These are phyloP conservation scores for Acromyrmex heyeri DNA, from an alignment of 1,140 invertebrate genomes.

Conservation along the genomic window DNA sequence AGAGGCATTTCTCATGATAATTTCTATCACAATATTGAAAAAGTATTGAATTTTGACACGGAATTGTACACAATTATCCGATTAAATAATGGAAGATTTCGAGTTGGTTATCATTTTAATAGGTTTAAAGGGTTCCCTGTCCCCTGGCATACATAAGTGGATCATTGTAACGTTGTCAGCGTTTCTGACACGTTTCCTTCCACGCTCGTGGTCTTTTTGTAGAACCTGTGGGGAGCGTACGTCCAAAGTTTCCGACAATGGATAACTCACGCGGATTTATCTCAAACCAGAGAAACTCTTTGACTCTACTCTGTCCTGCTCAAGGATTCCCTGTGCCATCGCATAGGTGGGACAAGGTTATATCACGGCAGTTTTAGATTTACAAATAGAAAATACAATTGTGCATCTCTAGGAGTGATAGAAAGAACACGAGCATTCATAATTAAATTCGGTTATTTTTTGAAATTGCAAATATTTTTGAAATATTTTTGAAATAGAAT, in stretches of 20 bases:
- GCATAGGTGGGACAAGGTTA: constrained; percentile 87
- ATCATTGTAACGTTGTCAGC: not conserved
- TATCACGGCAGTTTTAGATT: constrained; percentile 41
- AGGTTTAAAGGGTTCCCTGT: constrained; percentile 87
- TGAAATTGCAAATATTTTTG: constrained; percentile 1
- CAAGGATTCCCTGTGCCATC: constrained; percentile 90
- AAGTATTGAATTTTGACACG: not conserved
- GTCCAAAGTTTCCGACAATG: constrained; percentile 90
- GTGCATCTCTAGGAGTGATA: not conserved
- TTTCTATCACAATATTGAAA: not conserved
- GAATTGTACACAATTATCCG: not conserved
- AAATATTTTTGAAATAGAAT: not conserved
- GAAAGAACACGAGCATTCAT: constrained; percentile 3
- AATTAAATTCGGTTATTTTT: not conserved
- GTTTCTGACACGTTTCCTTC: constrained; percentile 51
- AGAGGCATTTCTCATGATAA: not conserved
- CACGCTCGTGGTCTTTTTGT: constrained; percentile 49
- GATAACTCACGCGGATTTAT: constrained; percentile 89
- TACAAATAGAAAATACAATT: not conserved
- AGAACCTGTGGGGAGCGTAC: constrained; percentile 89
- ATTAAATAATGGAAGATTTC: not conserved
- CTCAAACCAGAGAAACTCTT: constrained; percentile 80
- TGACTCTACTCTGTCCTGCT: constrained; percentile 88
- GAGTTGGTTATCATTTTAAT: constrained; percentile 18
- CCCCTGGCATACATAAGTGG: constrained; percentile 62